Conservation (phyloP, 2,113 vertebrate species). For the Mandrillus leucophaeus region DNA sequence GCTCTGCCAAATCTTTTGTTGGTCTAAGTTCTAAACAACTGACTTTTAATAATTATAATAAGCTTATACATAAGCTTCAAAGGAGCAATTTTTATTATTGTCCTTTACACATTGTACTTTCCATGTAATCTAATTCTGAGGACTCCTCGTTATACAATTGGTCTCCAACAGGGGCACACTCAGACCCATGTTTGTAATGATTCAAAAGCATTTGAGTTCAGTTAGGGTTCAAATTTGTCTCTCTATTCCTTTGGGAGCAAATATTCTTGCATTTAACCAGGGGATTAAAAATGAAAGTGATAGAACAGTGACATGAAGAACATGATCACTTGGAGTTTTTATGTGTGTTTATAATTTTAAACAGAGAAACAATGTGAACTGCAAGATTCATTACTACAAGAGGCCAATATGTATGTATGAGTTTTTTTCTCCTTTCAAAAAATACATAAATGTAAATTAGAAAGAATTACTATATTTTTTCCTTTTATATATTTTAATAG, state of each 20-base stretch:
- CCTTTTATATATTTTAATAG: background rate
- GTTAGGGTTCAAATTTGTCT: background rate
- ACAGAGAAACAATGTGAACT: background rate
- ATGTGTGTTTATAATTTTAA: background rate
- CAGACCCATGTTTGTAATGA: background rate
- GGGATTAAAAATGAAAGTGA: constrained; percentile 1
- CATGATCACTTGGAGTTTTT: background rate
- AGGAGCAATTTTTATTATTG: background rate
- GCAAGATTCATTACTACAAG: background rate
- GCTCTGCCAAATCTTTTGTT: background rate
- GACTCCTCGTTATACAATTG: background rate
- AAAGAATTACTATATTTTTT: background rate
- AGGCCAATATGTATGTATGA: background rate
- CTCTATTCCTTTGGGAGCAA: background rate
- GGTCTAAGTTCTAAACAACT: background rate
- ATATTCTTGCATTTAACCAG: background rate
- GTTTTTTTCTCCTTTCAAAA: background rate
- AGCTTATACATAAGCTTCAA: background rate
- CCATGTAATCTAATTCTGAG: background rate
- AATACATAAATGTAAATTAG: background rate
- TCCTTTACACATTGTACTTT: background rate
- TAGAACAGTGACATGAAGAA: background rate
- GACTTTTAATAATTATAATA: background rate
- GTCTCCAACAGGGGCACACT: background rate
- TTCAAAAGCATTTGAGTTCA: background rate